Base-by-base conservation (phyloP, 2,888 invertebrate species). In the Saturnia pavonia region DNA sequence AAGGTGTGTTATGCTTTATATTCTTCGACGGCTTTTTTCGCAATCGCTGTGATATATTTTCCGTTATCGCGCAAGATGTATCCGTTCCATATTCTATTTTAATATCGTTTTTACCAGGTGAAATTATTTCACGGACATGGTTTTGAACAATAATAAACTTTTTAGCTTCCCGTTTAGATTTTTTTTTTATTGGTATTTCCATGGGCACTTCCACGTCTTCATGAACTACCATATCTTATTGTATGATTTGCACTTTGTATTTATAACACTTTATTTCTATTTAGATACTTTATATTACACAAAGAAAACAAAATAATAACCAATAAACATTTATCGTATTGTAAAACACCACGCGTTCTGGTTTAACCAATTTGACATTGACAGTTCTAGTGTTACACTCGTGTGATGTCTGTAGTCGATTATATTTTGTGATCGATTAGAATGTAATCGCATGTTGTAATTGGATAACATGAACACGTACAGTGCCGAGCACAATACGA, bases 71-170 rank as follows among this genome's bases (percentile, higher is more conserved):
- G 14, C 51, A 51, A 19, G 66, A 16, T 60, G 66, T 60, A 54
- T 65, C 65, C 12, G 68, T 11, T 40, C 48, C 65, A 51, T 42
- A 40, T 25, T 68, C 42, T 51, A 34, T 74, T 40, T 65, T 65
- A 65, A 3, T 40, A 1, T 40, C n/a, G 40, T 9, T 65, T 7
- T n/a, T 65, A 11, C 1, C n/a, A 19, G 40, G 19, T 14, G 65
- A 65, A 25, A 69, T 72, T 19, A 84, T 74, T 76, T 87, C 85
- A 48, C 83, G 80, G 14, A 88, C 87, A 73, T 87, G 87, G 74
- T 88, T 87, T 74, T 86, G 83, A 16, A 87, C 83, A 74, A 88
- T 80, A 74, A 88, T 76, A 74, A 84, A 82, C 48, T 85, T 85
- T 77, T 83, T 82, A 2, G 75, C 75, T 73, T 80, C 78, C 76